Percentiles rank a stretch among this genome's conserved stretches.
Conservation (phyloP, 2,113 vertebrate genomes). For the Zosterops pallidus region DNA sequence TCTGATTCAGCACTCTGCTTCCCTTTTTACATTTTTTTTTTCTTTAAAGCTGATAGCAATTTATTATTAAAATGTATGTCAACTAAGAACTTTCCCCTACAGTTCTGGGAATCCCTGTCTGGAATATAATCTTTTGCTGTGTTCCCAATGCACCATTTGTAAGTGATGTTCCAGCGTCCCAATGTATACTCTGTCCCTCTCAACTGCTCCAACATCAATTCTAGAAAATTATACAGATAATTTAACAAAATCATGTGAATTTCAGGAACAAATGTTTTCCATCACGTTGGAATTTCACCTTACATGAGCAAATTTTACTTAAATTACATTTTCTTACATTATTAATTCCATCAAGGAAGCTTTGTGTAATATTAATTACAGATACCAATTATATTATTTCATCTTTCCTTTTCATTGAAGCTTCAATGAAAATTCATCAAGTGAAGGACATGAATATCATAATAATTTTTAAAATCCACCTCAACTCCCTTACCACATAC, state of each 20-base stretch:
- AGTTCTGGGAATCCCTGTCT: background rate
- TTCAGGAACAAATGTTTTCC: slow-evolving; percentile 72
- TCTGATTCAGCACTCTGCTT: slow-evolving; percentile 63
- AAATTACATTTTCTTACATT: slow-evolving; percentile 74
- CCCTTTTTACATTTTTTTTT: slow-evolving; percentile 24
- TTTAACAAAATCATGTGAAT: slow-evolving; percentile 71
- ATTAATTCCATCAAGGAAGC: slow-evolving; percentile 76
- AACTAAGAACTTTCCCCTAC: slow-evolving; percentile 29
- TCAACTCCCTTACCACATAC: background rate
- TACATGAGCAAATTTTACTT: slow-evolving; percentile 73
- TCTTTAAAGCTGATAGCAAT: background rate
- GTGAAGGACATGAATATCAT: slow-evolving; percentile 70
- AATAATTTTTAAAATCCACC: slow-evolving; percentile 56
- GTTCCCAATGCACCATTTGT: background rate
- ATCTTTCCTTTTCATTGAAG: slow-evolving; percentile 72
- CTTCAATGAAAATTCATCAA: slow-evolving; percentile 75
- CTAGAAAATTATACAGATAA: slow-evolving; percentile 69
- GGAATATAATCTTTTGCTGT: background rate
- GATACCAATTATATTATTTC: slow-evolving; percentile 73
- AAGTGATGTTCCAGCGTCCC: slow-evolving; percentile 55
- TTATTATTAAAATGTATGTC: slow-evolving; percentile 54
- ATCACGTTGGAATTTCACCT: slow-evolving; percentile 66
- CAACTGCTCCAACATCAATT: slow-evolving; percentile 43
- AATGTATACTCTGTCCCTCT: slow-evolving; percentile 21
- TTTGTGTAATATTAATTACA: slow-evolving; percentile 74